phyloP scores from a whole-genome alignment of 1,140 invertebrate species.

The Stegodyphus dumicola region DNA sequence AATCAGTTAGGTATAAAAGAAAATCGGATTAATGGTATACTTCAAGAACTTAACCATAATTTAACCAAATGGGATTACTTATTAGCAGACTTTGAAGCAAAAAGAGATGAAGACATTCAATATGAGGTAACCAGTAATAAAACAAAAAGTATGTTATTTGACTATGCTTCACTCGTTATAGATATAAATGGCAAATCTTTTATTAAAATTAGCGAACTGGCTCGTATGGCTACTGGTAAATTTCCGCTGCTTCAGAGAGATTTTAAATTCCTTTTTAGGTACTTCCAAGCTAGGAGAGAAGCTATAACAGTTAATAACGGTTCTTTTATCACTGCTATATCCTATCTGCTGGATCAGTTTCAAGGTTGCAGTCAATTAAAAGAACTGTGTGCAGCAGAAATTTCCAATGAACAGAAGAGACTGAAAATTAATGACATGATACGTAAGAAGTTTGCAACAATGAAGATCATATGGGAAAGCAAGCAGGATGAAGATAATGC shows the following conservation, averaged over 20 bases:
- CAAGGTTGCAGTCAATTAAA: too few relatives aligned
- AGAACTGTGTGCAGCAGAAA: too few relatives aligned
- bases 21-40: neutral
- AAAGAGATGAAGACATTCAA: neutral
- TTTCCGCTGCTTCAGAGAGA: neutral
- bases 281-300: neutral
- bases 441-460: too few relatives aligned
- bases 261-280: constrained; percentile 19
- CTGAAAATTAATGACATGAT: too few relatives aligned
- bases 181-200: constrained; percentile 26
- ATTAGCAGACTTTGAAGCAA: constrained; percentile 12
- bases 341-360: too few relatives aligned
- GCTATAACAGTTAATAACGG: too few relatives aligned
- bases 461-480: too few relatives aligned
- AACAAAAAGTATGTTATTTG: too few relatives aligned
- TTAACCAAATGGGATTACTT: constrained; percentile 4
- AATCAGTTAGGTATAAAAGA: too few relatives aligned
- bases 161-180: neutral
- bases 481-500: neutral
- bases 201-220: constrained; percentile 22
- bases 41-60: neutral
- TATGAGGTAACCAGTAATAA: too few relatives aligned
- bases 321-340: too few relatives aligned
- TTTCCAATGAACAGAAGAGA: too few relatives aligned
- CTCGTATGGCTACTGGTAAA: neutral